phyloP scores from a whole-genome alignment of 2,797 vertebrate genomes.

The Channallabes apus region DNA sequence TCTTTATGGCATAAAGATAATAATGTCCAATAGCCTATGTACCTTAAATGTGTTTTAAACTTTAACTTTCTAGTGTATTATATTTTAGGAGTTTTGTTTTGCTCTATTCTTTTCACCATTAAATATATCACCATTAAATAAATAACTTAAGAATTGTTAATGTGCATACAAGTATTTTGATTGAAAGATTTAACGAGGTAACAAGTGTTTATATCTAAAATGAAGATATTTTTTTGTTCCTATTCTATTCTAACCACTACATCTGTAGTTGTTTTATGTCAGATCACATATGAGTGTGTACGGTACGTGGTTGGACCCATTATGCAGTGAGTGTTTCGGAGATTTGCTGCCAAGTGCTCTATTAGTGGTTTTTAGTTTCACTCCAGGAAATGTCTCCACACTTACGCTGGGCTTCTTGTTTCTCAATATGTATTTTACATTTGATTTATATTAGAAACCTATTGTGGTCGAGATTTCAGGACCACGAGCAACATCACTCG shows the following conservation, averaged over 20 bases:
- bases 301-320: constrained; percentile 38
- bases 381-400: constrained; percentile 46
- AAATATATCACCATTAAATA: neutral
- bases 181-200: neutral
- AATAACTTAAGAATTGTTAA: neutral
- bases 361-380: constrained; percentile 56
- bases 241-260: neutral
- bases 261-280: neutral
- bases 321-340: constrained; percentile 51
- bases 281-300: constrained; percentile 22
- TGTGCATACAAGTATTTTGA: neutral
- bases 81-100: neutral
- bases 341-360: constrained; percentile 52
- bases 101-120: neutral
- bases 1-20: neutral
- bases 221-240: neutral
- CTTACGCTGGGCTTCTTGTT: constrained; percentile 47
- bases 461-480: constrained; percentile 46
- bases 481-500: constrained; percentile 42
- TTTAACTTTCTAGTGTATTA: neutral
- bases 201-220: neutral
- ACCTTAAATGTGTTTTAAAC: neutral
- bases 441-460: constrained; percentile 37
- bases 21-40: neutral
- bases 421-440: constrained; percentile 37